These are phyloP conservation scores for Perca schrenkii DNA, from an alignment of 2,113 vertebrate genomes.

Conservation along the genomic window DNA sequence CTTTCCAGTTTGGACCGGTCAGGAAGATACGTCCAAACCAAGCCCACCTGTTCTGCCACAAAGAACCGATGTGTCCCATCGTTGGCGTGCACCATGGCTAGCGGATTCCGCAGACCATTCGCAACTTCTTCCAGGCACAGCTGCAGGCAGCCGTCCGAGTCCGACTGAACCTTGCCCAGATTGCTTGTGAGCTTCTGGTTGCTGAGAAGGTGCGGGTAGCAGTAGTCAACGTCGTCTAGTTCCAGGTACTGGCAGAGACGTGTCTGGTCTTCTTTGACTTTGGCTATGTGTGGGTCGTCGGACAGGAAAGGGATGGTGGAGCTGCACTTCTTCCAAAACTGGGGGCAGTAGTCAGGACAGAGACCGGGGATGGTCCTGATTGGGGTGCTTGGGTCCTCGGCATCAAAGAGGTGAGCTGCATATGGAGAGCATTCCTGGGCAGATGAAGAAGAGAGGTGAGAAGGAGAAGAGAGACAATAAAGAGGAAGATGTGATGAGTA, in stretches of 20 bases:
- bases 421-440: slow-evolving; percentile 95
- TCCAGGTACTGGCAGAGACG: slow-evolving; percentile 87
- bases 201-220: slow-evolving; percentile 90
- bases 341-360: slow-evolving; percentile 91
- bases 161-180: slow-evolving; percentile 87
- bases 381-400: slow-evolving; percentile 91
- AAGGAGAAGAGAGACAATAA: not conserved
- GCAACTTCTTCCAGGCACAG: slow-evolving; percentile 93
- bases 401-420: slow-evolving; percentile 94
- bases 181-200: slow-evolving; percentile 87
- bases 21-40: slow-evolving; percentile 94
- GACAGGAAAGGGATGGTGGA: slow-evolving; percentile 85
- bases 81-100: slow-evolving; percentile 93
- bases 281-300: slow-evolving; percentile 76
- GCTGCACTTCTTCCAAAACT: slow-evolving; percentile 88
- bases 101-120: slow-evolving; percentile 91
- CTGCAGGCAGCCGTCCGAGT: slow-evolving; percentile 91
- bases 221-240: slow-evolving; percentile 92
- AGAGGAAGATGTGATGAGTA: not conserved
- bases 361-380: slow-evolving; percentile 91
- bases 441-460: slow-evolving; percentile 3
- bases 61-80: slow-evolving; percentile 96
- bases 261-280: slow-evolving; percentile 80
- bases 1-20: slow-evolving; percentile 87
- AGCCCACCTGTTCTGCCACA: slow-evolving; percentile 93